These are phyloP conservation scores for Fissipunctia ypsillon DNA, from an alignment of 2,888 invertebrate genomes.

Conservation along the genomic window DNA sequence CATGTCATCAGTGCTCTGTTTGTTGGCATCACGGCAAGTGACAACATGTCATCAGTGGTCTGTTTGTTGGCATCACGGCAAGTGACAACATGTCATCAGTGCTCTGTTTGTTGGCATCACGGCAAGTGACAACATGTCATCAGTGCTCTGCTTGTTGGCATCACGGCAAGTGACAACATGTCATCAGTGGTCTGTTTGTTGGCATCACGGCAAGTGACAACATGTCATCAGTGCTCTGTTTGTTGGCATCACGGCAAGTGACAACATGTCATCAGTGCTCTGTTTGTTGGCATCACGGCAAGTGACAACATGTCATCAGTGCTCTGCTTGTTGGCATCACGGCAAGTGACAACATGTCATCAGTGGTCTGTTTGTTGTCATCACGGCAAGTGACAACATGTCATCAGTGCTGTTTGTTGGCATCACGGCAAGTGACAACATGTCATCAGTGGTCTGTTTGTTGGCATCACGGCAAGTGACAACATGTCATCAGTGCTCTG, in stretches of 20 bases:
- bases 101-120: slow-evolving; percentile 3
- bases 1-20: not conserved
- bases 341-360: not conserved
- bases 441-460: not conserved
- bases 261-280: not conserved
- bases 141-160: not conserved
- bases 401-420: slow-evolving; percentile 2
- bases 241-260: too few species aligned
- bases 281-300: too few species aligned
- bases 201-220: too few species aligned
- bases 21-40: too few species aligned
- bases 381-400: too few species aligned
- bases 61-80: too few species aligned
- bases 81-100: not conserved
- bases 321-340: slow-evolving; percentile 3
- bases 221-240: not conserved
- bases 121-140: not conserved
- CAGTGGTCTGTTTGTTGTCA: not conserved
- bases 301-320: not conserved
- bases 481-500: not conserved
- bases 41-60: not conserved
- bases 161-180: too few species aligned
- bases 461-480: too few species aligned
- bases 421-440: too few species aligned
- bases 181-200: not conserved